Evolutionary conservation across 2,113 vertebrate genomes (phyloP), one percentile per base, ranked within the genome.

Genomic region (Melanostigma gelatinosum): DNA sequence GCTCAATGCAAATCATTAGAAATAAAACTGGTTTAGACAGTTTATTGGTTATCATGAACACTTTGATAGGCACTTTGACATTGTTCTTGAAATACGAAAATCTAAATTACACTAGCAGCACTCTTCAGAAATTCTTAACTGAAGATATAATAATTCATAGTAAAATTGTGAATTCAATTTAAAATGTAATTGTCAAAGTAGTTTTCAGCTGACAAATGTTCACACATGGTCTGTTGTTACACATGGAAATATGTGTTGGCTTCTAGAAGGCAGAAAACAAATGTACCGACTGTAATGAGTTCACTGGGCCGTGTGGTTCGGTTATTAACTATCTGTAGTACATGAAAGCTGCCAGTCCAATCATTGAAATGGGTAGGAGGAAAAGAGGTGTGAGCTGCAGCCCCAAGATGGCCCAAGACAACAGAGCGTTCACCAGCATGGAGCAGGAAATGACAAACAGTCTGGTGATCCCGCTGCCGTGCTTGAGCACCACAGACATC

Each of bases 361-460:
- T 95, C 92, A 97, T 94, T 0, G 78, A 44, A 0, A 95, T 85
- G 0, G 97, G 95, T 10, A 97, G 0, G 0, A 96, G 95, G 90
- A 98, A 98, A 69, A 95, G 85, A 4, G 92, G 87, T 0, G 96
- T 97, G 78, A 99, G 96, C 92, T 97, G 96, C 67, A 99, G 90
- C 74, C 90, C 93, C 78, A 99, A 94, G 22, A 97, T 73, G 12
- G 84, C 60, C 67, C 97, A 95, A 0, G 97, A 99, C 29, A 99
- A 87, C 34, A 96, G 34, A 0, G 96, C 96, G 0, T 98, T 99
- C 32, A 98, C 96, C 81, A 99, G 91, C 91, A 99, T 95, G 8
- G 97, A 97, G 83, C 95, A 97, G 89, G 98, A 98, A 87, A 99
- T 98, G 52, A 99, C 77, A 4, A 99, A 99, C 48, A 99, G 96